Base-by-base conservation (phyloP, 2,113 vertebrate genomes). In the Addax nasomaculatus region DNA sequence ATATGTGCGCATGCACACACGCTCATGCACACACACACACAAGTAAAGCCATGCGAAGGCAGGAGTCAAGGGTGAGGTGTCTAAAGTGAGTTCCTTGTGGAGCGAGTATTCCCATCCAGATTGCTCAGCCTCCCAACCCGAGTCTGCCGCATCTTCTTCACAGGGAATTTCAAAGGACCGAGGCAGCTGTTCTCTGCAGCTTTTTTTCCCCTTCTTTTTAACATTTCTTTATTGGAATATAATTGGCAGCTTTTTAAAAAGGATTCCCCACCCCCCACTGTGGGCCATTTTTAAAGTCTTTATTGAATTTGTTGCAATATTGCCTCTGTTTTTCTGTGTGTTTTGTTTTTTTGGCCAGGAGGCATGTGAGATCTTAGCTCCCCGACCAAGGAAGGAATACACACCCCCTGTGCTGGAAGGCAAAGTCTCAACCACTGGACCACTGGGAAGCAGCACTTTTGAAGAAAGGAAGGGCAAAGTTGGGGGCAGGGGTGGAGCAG, bases 1-100 rank as follows among this genome's bases (percentile, higher is more conserved):
- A 47, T 36, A 36, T 4, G 45, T 45, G 76, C 6, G 16, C 25
- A 16, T 19, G 29, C 25, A 78, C 0, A 2, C 45, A 17, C 0
- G 6, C 73, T 11, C 43, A 79, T 23, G 33, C 11, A 67, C 36
- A 45, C 47, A 55, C 19, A 55, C 7, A 57, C 29, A 64, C 6
- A 8, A 78, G 47, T 11, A 25, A 83, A 21, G 27, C 25, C 67
- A 51, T 1, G 17, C 10, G 64, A 73, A 36, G 93, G 51, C 58
- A 30, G 36, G 39, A 29, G 30, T n/a, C 60, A 25, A 47, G 39
- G 45, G 30, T 13, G 36, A 57, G 55, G 36, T 23, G 27, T 51
- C 17, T 9, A 17, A 15, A 39, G 51, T 39, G 17, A 49, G 12
- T 17, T 39, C 25, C 33, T 7, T 39, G 17, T 49, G 51, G 13